phyloP scores from a whole-genome alignment of 1,140 invertebrate genomes.

The Nymphalis io region DNA sequence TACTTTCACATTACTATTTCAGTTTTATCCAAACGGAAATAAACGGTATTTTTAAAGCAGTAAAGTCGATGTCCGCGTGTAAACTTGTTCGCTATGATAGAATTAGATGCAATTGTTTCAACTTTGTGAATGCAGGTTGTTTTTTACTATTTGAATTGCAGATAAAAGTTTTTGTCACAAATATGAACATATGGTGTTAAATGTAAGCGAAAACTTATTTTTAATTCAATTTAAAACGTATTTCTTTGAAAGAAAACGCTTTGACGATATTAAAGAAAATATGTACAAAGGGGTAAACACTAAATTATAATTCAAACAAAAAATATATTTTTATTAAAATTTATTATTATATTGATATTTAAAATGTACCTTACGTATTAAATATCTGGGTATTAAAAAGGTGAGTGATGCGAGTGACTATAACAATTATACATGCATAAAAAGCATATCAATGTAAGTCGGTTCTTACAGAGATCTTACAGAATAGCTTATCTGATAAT shows the following conservation, averaged over 20 bases:
- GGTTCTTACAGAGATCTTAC: no score
- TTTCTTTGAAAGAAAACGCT: neutral
- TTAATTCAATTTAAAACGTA: neutral
- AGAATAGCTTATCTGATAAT: no score
- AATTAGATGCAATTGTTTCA: slow-evolving; percentile 35
- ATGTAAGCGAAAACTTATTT: neutral
- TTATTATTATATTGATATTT: no score
- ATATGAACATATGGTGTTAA: slow-evolving; percentile 17
- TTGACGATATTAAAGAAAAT: neutral
- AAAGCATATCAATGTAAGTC: no score
- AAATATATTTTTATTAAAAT: no score
- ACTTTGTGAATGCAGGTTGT: slow-evolving; percentile 21
- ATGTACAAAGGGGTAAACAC: no score
- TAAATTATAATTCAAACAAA: no score
- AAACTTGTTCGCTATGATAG: slow-evolving; percentile 3
- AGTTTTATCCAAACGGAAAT: neutral
- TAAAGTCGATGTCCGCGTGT: slow-evolving; percentile 9
- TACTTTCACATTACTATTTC: slow-evolving; percentile 44
- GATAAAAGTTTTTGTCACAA: slow-evolving; percentile 16
- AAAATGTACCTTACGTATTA: no score
- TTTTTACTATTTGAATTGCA: slow-evolving; percentile 11
- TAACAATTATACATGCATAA: no score
- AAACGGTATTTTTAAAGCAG: neutral
- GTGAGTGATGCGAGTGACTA: no score
- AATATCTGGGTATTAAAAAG: no score